Conservation (phyloP, 2,797 vertebrate genomes). For the Apogon hyalosoma region DNA sequence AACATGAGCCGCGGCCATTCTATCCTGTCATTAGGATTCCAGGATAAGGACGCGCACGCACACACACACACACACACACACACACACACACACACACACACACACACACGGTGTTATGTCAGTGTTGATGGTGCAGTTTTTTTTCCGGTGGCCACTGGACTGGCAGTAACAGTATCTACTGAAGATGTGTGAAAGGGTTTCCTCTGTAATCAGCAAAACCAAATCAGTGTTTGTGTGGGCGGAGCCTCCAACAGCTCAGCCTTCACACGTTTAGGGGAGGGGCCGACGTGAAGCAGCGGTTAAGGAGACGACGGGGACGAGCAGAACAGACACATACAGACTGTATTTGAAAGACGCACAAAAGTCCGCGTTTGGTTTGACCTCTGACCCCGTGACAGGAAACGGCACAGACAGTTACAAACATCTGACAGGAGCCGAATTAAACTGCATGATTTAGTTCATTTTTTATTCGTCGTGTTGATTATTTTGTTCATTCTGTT, state of each 20-base stretch:
- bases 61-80: constrained; percentile 5
- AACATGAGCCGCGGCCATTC: constrained; percentile 81
- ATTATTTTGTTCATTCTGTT: no score
- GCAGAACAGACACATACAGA: no score
- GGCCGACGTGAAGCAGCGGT: not conserved
- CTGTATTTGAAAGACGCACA: not conserved
- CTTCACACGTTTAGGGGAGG: constrained; percentile 23
- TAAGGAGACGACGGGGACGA: no score
- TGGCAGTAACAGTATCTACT: constrained; percentile 16
- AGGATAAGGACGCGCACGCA: constrained; percentile 58
- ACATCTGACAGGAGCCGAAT: no score
- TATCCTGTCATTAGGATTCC: constrained; percentile 84
- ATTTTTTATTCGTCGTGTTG: no score
- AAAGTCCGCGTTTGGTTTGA: not conserved
- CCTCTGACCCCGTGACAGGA: no score
- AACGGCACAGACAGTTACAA: no score
- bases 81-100: constrained; percentile 6
- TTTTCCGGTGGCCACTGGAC: no score
- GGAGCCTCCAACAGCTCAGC: constrained; percentile 23
- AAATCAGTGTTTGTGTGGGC: constrained; percentile 39
- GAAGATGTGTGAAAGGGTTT: constrained; percentile 28
- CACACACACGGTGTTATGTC: constrained; percentile 22
- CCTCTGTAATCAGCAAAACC: constrained; percentile 42
- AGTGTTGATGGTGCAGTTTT: constrained; percentile 23
- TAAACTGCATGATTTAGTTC: no score